Conservation (phyloP, 2,797 vertebrate species). For the Trichosurus vulpecula region DNA sequence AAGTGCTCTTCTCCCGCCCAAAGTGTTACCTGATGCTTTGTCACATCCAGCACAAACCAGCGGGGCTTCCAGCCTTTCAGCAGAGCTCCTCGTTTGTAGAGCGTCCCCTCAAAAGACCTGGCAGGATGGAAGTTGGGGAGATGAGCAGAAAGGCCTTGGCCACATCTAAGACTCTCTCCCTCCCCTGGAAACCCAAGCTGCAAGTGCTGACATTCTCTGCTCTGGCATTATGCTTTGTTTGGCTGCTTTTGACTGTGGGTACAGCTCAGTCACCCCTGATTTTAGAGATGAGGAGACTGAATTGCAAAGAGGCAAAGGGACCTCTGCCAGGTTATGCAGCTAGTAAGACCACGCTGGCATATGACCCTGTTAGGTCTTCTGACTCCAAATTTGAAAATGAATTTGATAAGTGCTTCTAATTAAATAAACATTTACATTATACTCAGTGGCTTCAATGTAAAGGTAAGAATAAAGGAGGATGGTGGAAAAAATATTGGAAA, state of each 20-base stretch:
- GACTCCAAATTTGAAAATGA: neutral
- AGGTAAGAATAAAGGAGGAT: neutral
- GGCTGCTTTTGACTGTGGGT: neutral
- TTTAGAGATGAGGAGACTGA: neutral
- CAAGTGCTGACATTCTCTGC: neutral
- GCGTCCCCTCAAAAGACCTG: constrained; percentile 96
- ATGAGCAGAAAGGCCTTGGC: accelerated
- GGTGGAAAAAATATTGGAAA: neutral
- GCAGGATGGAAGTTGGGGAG: constrained; percentile 36
- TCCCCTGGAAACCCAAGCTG: neutral
- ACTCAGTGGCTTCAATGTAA: neutral
- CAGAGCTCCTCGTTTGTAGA: constrained; percentile 97
- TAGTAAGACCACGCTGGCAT: neutral
- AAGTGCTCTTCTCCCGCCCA: neutral
- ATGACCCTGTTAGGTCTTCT: neutral
- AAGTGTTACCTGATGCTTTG: constrained; percentile 94
- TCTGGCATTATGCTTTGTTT: neutral
- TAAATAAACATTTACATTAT: neutral
- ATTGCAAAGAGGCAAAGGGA: neutral
- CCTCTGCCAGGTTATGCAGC: neutral
- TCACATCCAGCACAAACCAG: constrained; percentile 98
- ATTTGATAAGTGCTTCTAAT: neutral
- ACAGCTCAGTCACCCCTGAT: neutral
- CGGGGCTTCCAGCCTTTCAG: constrained; percentile 98
- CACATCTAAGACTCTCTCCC: neutral